Percentiles rank a stretch among this genome's conserved stretches.
Evolutionary conservation across 2,797 vertebrate genomes (phyloP).

Genomic region (Arrhamphus sclerolepis): DNA sequence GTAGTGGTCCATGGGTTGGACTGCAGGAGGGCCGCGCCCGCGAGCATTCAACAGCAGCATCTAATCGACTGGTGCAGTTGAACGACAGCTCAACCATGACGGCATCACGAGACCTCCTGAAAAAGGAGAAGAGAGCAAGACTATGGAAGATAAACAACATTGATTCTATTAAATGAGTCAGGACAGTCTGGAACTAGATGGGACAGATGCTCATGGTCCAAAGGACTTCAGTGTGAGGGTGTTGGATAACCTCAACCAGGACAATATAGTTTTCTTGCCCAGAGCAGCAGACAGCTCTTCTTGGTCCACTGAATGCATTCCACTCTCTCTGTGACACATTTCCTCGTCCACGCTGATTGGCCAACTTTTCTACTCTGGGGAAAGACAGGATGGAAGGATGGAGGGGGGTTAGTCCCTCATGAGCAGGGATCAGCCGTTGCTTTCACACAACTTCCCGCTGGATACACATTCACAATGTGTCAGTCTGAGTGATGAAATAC

Average conservation of each 20-base stretch:
- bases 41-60: too few relatives aligned
- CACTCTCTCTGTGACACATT: slow-evolving; percentile 67
- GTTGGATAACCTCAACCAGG: slow-evolving; percentile 35
- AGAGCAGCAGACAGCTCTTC: slow-evolving; percentile 58
- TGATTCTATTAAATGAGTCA: too few relatives aligned
- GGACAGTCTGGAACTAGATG: too few relatives aligned
- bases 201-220: too few relatives aligned
- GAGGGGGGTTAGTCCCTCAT: slow-evolving; percentile 52
- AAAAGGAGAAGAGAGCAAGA: too few relatives aligned
- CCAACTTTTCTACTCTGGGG: slow-evolving; percentile 55
- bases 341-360: slow-evolving; percentile 66
- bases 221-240: slow-evolving; percentile 12
- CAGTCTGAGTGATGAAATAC: slow-evolving; percentile 22
- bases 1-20: too few relatives aligned
- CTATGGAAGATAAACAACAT: too few relatives aligned
- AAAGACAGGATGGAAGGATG: slow-evolving; percentile 47
- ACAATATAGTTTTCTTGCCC: slow-evolving; percentile 39
- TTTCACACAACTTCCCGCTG: slow-evolving; percentile 48
- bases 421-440: slow-evolving; percentile 58
- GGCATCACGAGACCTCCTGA: too few relatives aligned
- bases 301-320: slow-evolving; percentile 60
- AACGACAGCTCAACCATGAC: too few relatives aligned
- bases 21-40: too few relatives aligned
- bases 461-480: slow-evolving; percentile 40
- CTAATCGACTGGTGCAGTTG: too few relatives aligned